Evolutionary conservation across 2,113 vertebrate genomes (phyloP).

Genomic region (Myodes glareolus): DNA sequence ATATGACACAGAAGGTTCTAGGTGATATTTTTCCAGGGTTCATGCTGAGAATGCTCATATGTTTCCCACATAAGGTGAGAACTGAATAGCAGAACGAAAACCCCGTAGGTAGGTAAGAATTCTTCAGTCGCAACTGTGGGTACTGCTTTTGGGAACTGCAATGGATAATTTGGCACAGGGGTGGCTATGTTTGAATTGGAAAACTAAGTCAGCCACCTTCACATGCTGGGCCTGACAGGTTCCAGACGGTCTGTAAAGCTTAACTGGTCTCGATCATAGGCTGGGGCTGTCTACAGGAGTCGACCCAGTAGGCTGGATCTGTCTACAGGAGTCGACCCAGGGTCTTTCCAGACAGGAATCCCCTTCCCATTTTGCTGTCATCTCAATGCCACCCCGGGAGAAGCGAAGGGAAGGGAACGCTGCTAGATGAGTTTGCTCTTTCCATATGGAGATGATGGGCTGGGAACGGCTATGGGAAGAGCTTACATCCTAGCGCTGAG

Average conservation of each 20-base stretch:
- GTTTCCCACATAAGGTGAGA: not conserved
- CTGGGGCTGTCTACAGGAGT: not conserved
- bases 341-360: not conserved
- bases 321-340: not conserved
- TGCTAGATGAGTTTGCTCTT: not conserved
- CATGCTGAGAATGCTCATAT: not conserved
- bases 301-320: not conserved
- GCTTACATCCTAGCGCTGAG: not conserved
- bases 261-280: not conserved
- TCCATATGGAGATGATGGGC: not conserved
- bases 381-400: not conserved
- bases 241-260: not conserved
- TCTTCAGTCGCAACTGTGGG: not conserved
- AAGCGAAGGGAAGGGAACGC: not conserved
- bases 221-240: not conserved
- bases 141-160: not conserved
- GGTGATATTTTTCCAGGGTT: not conserved
- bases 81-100: not conserved
- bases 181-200: not conserved
- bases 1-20: not conserved
- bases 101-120: not conserved
- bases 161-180: not conserved
- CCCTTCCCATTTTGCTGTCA: not conserved
- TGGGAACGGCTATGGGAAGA: not conserved
- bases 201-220: not conserved